Evolutionary conservation across 2,113 vertebrate species (phyloP).

Genomic region (Phoenicopterus ruber): DNA sequence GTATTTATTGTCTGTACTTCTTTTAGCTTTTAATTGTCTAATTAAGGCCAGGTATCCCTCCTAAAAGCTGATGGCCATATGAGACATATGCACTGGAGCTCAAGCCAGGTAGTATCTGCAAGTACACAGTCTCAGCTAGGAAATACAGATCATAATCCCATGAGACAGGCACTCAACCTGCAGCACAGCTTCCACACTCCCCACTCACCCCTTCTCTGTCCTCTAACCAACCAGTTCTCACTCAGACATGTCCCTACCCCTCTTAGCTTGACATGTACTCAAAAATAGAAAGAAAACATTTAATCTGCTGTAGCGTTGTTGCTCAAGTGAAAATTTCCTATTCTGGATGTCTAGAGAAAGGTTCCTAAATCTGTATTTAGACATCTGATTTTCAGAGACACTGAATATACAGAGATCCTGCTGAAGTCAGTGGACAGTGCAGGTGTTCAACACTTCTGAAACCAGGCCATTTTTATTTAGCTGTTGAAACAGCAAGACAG

Average conservation of each 20-base stretch:
- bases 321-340: neutral
- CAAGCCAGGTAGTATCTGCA: neutral
- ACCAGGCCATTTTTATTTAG: neutral
- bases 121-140: neutral
- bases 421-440: neutral
- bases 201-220: neutral
- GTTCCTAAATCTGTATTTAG: neutral
- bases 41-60: neutral
- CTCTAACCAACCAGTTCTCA: neutral
- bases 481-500: neutral
- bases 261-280: neutral
- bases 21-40: neutral
- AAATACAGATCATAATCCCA: neutral
- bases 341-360: neutral
- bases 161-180: rapidly evolving
- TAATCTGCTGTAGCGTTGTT: neutral
- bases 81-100: neutral
- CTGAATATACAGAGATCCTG: neutral
- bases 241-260: neutral
- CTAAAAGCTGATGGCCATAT: neutral
- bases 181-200: neutral
- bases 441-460: neutral
- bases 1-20: neutral
- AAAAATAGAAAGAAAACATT: neutral
- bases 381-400: neutral